Conservation (phyloP, 2,888 invertebrate species). For the Mythimna pallens region DNA sequence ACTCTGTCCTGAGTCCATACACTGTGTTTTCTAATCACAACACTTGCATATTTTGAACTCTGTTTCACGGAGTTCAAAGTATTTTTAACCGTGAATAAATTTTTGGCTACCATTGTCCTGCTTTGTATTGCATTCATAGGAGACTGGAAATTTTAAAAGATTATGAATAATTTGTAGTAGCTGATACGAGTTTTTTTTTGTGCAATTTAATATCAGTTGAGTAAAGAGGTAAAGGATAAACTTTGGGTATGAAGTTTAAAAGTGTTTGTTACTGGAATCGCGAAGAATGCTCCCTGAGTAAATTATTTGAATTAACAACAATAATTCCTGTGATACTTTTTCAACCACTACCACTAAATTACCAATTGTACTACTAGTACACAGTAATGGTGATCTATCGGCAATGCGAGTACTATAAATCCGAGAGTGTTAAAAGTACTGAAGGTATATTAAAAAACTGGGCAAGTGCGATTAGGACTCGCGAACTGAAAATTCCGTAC, state of each 20-base stretch:
- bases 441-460: no score
- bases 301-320: background rate
- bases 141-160: slow-evolving; percentile 32
- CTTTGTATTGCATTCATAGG: slow-evolving; percentile 19
- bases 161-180: slow-evolving; percentile 5
- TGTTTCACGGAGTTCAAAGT: slow-evolving; percentile 68
- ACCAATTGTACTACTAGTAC: background rate
- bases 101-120: slow-evolving; percentile 73
- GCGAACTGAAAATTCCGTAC: no score
- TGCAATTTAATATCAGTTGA: slow-evolving; percentile 7
- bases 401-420: no score
- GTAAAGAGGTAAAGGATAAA: background rate
- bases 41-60: slow-evolving; percentile 69
- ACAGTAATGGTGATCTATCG: background rate
- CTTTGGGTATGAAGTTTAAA: slow-evolving; percentile 19
- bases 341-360: background rate
- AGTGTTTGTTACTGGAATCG: background rate
- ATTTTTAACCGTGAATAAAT: slow-evolving; percentile 71
- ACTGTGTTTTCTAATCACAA: slow-evolving; percentile 73
- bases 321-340: background rate
- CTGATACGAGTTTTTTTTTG: slow-evolving; percentile 36
- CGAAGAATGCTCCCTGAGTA: background rate
- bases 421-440: no score
- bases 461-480: no score
- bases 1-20: slow-evolving; percentile 81